These are phyloP conservation scores for Ceratoteleas bidentatus DNA, from an alignment of 1,140 invertebrate species.

Conservation along the genomic window DNA sequence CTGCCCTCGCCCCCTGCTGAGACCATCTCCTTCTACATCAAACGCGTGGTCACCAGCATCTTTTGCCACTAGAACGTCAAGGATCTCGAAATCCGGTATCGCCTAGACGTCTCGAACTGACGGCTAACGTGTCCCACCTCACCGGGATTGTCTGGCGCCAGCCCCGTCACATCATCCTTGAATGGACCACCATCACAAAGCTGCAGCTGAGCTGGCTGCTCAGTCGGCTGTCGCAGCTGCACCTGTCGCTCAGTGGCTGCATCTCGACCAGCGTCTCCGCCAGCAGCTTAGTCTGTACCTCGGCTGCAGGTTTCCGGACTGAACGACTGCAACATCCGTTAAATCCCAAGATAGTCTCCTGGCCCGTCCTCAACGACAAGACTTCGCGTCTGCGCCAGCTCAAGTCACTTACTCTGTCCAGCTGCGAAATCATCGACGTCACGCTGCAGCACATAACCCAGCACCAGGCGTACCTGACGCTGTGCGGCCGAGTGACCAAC, in stretches of 20 bases:
- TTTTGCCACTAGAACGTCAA: conserved; percentile 87
- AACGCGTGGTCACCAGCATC: conserved; percentile 85
- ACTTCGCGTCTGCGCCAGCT: conserved; percentile 90
- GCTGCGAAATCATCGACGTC: conserved; percentile 95
- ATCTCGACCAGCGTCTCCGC: conserved; percentile 90
- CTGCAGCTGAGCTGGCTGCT: conserved; percentile 94
- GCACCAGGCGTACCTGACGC: conserved; percentile 91
- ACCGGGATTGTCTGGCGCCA: conserved; percentile 93
- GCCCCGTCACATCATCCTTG: conserved; percentile 89
- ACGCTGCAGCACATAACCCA: conserved; percentile 90
- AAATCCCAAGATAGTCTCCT: conserved; percentile 90
- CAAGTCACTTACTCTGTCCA: conserved; percentile 88
- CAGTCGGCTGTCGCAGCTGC: conserved; percentile 89
- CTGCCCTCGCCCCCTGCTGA: conserved; percentile 18
- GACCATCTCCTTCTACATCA: conserved; percentile 73
- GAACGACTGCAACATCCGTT: conserved; percentile 90
- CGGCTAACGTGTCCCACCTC: conserved; percentile 88
- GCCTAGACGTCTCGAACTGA: conserved; percentile 85
- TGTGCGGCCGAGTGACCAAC: conserved; percentile 92
- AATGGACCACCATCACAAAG: conserved; percentile 93
- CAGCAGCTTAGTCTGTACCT: conserved; percentile 90
- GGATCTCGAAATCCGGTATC: conserved; percentile 30
- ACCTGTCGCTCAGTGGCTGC: conserved; percentile 90
- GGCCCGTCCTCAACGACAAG: conserved; percentile 91
- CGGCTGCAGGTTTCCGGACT: conserved; percentile 90